Base-by-base conservation (phyloP, 2,113 vertebrate genomes). In the Dasypus novemcinctus region DNA sequence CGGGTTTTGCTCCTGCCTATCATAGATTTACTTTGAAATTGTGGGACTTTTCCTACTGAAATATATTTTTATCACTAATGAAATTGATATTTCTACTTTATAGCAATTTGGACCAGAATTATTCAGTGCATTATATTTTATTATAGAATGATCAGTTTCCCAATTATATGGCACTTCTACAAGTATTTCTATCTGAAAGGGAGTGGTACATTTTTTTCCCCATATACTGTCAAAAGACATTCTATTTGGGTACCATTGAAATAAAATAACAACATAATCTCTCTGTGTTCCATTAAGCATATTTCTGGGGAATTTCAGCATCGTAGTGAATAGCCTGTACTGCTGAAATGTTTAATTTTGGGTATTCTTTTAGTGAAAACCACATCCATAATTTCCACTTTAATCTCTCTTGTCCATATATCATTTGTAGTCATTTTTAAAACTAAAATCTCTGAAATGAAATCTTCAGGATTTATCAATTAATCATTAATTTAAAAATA, bases 11-110 rank as follows among this genome's bases (percentile, higher is more conserved):
- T 79, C 36, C 78, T 72, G 46, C 9, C 41, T 76, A 80, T 74
- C 33, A 59, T 2, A 61, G 11, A 86, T 93, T 88, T 91, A 27
- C 81, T 72, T 92, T 33, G 68, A 96, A 94, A 90, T 21, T 75
- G 66, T 87, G 63, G 59, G 29, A 84, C 2, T 90, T 84, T 79
- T 87, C 29, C 13, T 84, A 5, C 29, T 75, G 17, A 90, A 82
- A 10, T 90, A 43, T 81, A 82, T 76, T 91, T 88, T 74, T 33
- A n/a, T 31, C 69, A 27, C 29, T 76, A 17, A 52, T 9, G 29
- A 91, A 88, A n/a, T 20, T 78, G 10, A 11, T 27, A 21, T 66
- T 91, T 80, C 81, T 49, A 88, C 36, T 33, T 15, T 52, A 74
- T 14, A 76, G 25, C 7, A 84, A 49, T 81, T 84, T 91, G 31